These are phyloP conservation scores for Yasuhikotakia modesta DNA, from an alignment of 2,797 vertebrate genomes.

Conservation along the genomic window DNA sequence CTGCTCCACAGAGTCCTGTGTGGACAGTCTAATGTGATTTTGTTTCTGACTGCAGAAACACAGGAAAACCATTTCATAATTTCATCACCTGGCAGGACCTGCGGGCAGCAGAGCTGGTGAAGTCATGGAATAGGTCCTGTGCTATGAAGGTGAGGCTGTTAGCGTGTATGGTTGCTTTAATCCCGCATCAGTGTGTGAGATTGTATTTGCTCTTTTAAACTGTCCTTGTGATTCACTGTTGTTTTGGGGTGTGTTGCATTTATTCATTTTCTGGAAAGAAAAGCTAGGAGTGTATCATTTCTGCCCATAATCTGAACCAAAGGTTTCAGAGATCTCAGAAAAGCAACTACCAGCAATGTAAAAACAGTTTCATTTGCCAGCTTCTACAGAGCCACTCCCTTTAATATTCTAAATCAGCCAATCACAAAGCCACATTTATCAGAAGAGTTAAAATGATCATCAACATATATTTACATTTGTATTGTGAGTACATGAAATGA, in stretches of 20 bases:
- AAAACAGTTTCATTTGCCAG: too few relatives aligned
- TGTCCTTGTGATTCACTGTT: background rate
- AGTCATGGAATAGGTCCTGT: constrained; percentile 89
- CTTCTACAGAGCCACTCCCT: too few relatives aligned
- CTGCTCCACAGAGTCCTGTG: background rate
- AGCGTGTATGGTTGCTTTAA: background rate
- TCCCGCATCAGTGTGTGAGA: background rate
- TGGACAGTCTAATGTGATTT: background rate
- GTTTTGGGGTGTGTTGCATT: background rate
- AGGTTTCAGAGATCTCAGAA: too few relatives aligned
- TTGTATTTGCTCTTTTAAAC: background rate
- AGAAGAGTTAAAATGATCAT: too few relatives aligned
- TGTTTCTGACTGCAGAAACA: constrained; percentile 75
- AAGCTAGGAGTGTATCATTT: background rate
- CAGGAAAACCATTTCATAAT: constrained; percentile 92
- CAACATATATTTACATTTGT: too few relatives aligned
- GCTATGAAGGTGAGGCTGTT: constrained; percentile 84
- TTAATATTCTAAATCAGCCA: too few relatives aligned
- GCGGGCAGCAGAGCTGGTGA: constrained; percentile 85
- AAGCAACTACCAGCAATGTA: too few relatives aligned
- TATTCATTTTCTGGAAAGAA: background rate
- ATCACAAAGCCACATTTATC: too few relatives aligned
- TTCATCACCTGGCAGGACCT: constrained; percentile 97
- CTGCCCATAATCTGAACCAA: too few relatives aligned
- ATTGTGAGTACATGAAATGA: too few relatives aligned